Evolutionary conservation across 2,797 vertebrate genomes (phyloP), one percentile per base, ranked within the genome.

Genomic region (Bovichtus variegatus): DNA sequence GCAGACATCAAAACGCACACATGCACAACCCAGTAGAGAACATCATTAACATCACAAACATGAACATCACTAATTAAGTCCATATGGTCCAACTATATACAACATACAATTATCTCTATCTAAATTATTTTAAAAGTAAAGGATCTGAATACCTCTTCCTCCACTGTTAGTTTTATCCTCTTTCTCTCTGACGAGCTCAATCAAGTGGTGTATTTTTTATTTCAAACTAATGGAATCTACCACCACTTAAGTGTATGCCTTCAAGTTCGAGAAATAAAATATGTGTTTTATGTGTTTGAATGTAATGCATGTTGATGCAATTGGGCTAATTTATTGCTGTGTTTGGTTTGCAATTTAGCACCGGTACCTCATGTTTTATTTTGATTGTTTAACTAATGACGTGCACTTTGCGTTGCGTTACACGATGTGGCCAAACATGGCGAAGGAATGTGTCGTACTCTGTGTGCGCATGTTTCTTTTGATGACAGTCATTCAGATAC

Each of bases 381-480:
- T 58, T 36, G 29, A 49, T 74, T n/a, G n/a, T 61, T 63, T 19
- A 68, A 71, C 19, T 57, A 82, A 80, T 66, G 67, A 82, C 38
- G 61, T 71, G 40, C 43, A 61, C 73, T 82, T 84, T 70, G 49
- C 41, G 43, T 78, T 59, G 44, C 9, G 0, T 47, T 43, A 21
- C 40, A 74, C 77, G 18, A 81, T 72, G 78, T 75, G 70, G 67
- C 82, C 87, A 83, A 85, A 89, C 87, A 91, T 84, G 85, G 85
- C 78, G 59, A 92, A 86, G 81, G 87, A 88, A 92, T 87, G 82
- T 25, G 4, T 1, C 6, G 38, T 4, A 12, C 34, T 43, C 63
- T 60, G 34, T 57, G 44, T 25, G 66, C 0, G 13, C 53, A 61
- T 66, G 63, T 76, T 81, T 75, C 75, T 82, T 62, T 77, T 67